These are phyloP conservation scores for Rhadina sibilatrix DNA, from an alignment of 2,113 vertebrate species.

Conservation along the genomic window DNA sequence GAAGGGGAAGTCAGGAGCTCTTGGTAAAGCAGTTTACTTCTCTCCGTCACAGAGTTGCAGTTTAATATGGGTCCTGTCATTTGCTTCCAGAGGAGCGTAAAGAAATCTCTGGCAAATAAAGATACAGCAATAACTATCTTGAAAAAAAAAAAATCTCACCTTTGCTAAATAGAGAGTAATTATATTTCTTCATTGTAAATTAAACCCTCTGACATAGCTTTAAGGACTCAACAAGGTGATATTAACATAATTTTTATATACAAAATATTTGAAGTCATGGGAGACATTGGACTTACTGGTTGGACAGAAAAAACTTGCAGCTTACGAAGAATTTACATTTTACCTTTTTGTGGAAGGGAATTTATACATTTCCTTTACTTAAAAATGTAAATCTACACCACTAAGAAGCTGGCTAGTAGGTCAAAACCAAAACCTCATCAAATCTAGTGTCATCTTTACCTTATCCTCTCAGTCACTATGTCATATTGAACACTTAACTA, in stretches of 20 bases:
- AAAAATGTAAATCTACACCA: neutral
- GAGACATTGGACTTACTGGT: neutral
- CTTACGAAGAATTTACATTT: neutral
- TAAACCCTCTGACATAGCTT: neutral
- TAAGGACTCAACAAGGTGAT: neutral
- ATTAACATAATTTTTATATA: neutral
- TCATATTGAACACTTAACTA: neutral
- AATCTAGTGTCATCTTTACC: neutral
- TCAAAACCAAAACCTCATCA: neutral
- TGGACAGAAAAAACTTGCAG: neutral
- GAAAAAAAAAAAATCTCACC: neutral
- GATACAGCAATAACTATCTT: neutral
- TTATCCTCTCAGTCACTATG: neutral
- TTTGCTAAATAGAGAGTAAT: conserved; percentile 9
- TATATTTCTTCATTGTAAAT: conserved; percentile 4
- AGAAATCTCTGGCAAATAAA: neutral
- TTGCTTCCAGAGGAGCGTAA: neutral
- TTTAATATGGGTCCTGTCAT: conserved; percentile 42
- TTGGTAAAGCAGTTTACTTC: neutral
- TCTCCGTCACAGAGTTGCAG: neutral
- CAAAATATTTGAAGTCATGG: neutral
- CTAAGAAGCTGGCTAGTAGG: neutral
- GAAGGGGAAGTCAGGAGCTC: conserved; percentile 42
- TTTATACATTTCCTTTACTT: neutral
- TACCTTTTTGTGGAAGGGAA: neutral